Conservation (phyloP, 2,113 vertebrate genomes). For the Motacilla tschutschensis region DNA sequence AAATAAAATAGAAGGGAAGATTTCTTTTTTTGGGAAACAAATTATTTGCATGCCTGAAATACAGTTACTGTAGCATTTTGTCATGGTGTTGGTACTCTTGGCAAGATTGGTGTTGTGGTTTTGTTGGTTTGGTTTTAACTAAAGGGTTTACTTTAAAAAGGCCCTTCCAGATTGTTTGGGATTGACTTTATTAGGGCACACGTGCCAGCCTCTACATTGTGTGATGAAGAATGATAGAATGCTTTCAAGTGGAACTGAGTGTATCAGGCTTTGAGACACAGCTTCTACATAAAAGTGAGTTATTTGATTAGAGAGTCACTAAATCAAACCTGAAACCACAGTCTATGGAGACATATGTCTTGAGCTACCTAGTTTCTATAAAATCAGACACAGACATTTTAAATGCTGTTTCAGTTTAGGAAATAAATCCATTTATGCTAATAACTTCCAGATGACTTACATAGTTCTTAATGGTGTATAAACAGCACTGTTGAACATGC, state of each 20-base stretch:
- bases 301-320: constrained; percentile 3
- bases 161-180: neutral
- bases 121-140: neutral
- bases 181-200: neutral
- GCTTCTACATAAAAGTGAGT: neutral
- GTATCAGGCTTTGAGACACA: neutral
- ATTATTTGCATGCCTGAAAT: neutral
- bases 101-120: fast-evolving
- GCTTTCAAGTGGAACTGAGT: neutral
- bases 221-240: neutral
- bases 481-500: neutral
- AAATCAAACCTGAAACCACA: constrained; percentile 2
- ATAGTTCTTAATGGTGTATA: neutral
- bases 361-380: neutral
- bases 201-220: fast-evolving
- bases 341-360: neutral
- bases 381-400: neutral
- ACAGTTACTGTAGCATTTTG: neutral
- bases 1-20: neutral
- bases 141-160: neutral
- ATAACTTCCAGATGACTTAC: neutral
- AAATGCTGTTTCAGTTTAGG: neutral
- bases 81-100: neutral
- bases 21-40: neutral
- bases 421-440: neutral